These are phyloP conservation scores for Polia nebulosa DNA, from an alignment of 2,888 invertebrate genomes.

Conservation along the genomic window DNA sequence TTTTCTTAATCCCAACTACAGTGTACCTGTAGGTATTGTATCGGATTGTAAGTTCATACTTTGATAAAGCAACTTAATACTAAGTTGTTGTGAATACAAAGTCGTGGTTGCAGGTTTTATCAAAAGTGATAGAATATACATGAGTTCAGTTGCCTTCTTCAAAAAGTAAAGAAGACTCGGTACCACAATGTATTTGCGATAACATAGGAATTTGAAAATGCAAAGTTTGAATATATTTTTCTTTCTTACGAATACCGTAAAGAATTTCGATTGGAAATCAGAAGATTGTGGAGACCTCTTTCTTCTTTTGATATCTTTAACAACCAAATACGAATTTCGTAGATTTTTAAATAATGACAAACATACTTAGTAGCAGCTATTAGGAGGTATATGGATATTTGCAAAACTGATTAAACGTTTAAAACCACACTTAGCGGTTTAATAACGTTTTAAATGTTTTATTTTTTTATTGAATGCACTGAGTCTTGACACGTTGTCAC, in stretches of 20 bases:
- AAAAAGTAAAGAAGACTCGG: constrained; percentile 36
- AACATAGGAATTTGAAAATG: constrained; percentile 26
- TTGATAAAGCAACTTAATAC: constrained; percentile 7
- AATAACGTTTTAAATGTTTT: too few relatives aligned
- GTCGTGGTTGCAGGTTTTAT: constrained; percentile 38
- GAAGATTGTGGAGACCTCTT: background rate
- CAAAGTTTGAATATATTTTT: constrained; percentile 9
- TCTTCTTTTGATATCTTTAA: background rate
- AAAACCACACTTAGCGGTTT: too few relatives aligned
- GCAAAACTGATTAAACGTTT: too few relatives aligned
- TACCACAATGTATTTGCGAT: background rate
- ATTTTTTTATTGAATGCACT: too few relatives aligned
- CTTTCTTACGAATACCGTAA: background rate
- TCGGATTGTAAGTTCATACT: constrained; percentile 8
- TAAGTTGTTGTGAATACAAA: constrained; percentile 33
- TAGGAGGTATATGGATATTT: too few relatives aligned
- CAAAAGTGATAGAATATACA: constrained; percentile 39
- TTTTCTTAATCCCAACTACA: background rate
- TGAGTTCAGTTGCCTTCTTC: constrained; percentile 37
- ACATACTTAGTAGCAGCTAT: too few relatives aligned
- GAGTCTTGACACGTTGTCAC: too few relatives aligned
- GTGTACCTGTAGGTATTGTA: too few relatives aligned
- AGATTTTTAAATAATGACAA: background rate
- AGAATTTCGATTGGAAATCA: background rate
- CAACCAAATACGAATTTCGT: background rate